Base-by-base conservation (phyloP, 2,888 invertebrate genomes). In the Hirtodrosophila confusa region DNA sequence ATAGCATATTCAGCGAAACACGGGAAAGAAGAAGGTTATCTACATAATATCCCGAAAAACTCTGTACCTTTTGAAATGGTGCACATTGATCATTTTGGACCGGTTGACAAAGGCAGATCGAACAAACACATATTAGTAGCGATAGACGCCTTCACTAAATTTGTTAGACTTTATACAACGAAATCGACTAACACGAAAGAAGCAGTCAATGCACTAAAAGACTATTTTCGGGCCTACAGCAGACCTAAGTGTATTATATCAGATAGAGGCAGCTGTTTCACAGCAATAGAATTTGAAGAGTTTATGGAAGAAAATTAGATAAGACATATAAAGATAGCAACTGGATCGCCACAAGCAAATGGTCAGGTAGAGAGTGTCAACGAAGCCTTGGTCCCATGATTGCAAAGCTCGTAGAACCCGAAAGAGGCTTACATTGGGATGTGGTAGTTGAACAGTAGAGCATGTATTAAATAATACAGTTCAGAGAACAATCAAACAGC, bases 81-180 rank as follows among this genome's bases (percentile, higher is more conserved):
- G 3, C 53, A 61, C 12, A 51, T 53, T 41, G 53, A 61, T n/a
- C 41, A 53, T 17, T 41, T 41, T 23, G 39, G 49, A 33, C 35
- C 50, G 17, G 11, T 29, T 23, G 17, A 41, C 27, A 37, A n/a
- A 12, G 9, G 29, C 10, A 37, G 40, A 44, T 8, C 23, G 6
- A 44, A 53, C 8, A 48, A 58, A 36, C 31, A 58, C n/a, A 31
- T 57, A 33, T 33, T 64, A n/a, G n/a, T 35, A 35, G 9, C 10
- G 4, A 35, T 47, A 37, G 31, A 63, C 11, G 49, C 27, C 4
- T 57, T 27, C 17, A 48, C 39, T 8, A 53, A 53, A n/a, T 53
- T 41, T 8, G 23, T 53, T 24, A 41, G 51, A 9, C 33, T 43
- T 2, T 43, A 47, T 4, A n/a, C 48, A 3, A 53, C 41, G 2